Evolutionary conservation across 2,888 invertebrate genomes (phyloP), one percentile per base, ranked within the genome.

Genomic region (Desoria tigrina): DNA sequence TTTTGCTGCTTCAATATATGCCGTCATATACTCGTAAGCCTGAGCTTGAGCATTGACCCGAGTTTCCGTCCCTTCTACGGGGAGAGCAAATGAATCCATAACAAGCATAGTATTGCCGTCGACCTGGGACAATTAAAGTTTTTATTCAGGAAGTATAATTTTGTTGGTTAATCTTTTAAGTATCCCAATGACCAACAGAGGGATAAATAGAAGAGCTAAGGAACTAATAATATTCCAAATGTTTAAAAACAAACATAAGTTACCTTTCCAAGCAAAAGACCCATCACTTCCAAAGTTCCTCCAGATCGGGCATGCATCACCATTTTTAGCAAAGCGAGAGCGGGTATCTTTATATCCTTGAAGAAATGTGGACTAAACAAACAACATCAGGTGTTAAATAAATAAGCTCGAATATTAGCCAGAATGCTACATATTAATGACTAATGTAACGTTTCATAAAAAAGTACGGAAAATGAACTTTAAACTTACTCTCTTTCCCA

Each of bases 11-110:
- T 98, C 97, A 76, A 96, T 95, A 78, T 98, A 99, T 1, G 94
- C 95, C 42, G 97, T 95, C 98, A 99, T 99, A 79, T 98, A 99
- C 81, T 99, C 99, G 81, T 99, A 99, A 0, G 99, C 99, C 80
- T 99, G 96, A 0, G 97, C 93, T 81, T 96, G 95, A 23, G 96
- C 95, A 82, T 96, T 96, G 0, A 96, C 95, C 66, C 95, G 84
- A 0, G 95, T 96, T 82, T 96, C 95, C 0, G 95, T 95, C 0
- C 95, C 95, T 80, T 94, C 94, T 0, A 94, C 94, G 0, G 98
- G 98, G 75, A 99, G 82, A 1, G 99, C 98, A 84, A 99, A 99
- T 0, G 95, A 94, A 82, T 99, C 99, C 95, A 99, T 98, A 2
- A 98, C 97, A 78, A 99, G 84, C 96, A 99, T 97, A 11, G 96